Base-by-base conservation (phyloP, 2,888 invertebrate species). In the Amorpha juglandis region DNA sequence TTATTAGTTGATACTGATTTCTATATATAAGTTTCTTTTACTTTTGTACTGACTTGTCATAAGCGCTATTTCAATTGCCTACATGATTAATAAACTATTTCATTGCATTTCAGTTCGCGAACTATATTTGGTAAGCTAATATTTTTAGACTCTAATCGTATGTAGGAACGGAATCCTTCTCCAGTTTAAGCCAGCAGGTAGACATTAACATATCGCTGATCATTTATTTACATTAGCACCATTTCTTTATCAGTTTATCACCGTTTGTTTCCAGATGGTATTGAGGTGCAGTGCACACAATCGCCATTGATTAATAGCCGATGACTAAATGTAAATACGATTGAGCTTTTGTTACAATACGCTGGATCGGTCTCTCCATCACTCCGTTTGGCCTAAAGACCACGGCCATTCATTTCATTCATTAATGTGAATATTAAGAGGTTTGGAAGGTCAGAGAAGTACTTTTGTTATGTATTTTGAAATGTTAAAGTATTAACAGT, bases 181-280 rank as follows among this genome's bases (percentile, higher is more conserved):
- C 89, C 83, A 83, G 66, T 66, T 11, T 71, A 69, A 48, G 70
- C 58, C 79, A 63, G 66, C 68, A 70, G 67, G 68, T 76, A 72
- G 92, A 92, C 92, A 84, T 82, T 87, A 90, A 93, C 74, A 90
- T 88, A 93, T 93, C 79, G 88, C 80, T 84, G 83, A 80, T 84
- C 87, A 93, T 92, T 92, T 93, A 92, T 92, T 92, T 92, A 92
- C 90, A 93, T 92, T 92, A 92, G 89, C 80, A 88, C 82, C 90
- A 87, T 91, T 92, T 92, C 92, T 91, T 88, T 91, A 91, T 89
- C 88, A 87, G 89, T 91, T 88, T 91, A 91, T 91, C 90, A 86
- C 79, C 80, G 86, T 90, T 92, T 90, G 90, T 90, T 88, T 88
- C 78, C 86, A 80, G 75, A 73, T 70, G 74, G 82, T 86, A 84